Conservation (phyloP, 1,140 invertebrate genomes). For the Plectrocnemia conspersa region DNA sequence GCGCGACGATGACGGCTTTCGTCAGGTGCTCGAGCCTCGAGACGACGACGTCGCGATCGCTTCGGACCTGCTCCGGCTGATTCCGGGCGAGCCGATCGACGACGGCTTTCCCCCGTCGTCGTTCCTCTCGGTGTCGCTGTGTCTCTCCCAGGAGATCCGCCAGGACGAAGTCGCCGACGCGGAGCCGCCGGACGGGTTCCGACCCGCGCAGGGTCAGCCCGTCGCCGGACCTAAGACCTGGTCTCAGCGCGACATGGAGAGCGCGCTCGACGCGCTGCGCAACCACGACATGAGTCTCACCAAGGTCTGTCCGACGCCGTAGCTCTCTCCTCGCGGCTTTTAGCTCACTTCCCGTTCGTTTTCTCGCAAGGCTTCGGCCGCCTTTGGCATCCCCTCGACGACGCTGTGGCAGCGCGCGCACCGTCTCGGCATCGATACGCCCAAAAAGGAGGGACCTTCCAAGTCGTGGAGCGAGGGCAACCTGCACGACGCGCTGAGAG, state of each 20-base stretch:
- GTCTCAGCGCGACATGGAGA: conserved; percentile 85
- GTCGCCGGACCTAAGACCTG: conserved; percentile 71
- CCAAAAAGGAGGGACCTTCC: conserved; percentile 80
- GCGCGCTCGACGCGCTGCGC: conserved; percentile 75
- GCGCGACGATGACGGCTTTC: conserved; percentile 49
- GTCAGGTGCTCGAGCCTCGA: conserved; percentile 34
- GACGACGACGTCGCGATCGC: conserved; percentile 52
- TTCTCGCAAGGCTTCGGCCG: conserved; percentile 69
- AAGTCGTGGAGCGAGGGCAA: conserved; percentile 85
- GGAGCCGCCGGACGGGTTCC: conserved; percentile 4
- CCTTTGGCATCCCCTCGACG: conserved; percentile 83
- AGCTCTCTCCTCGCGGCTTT: background rate
- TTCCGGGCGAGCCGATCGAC: conserved; percentile 50
- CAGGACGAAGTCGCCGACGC: conserved; percentile 27
- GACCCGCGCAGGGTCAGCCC: conserved; percentile 37
- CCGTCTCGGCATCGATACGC: conserved; percentile 79
- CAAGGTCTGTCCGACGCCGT: conserved; percentile 51
- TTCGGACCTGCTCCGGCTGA: conserved; percentile 60
- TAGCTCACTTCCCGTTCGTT: conserved; percentile 21
- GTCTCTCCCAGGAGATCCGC: conserved; percentile 22
- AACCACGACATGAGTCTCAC: conserved; percentile 84
- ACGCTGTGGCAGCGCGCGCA: conserved; percentile 86
- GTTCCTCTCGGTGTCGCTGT: background rate
- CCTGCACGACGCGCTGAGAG: conserved; percentile 73
- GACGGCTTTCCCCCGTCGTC: conserved; percentile 15